A percentile compares a stretch with the other conserved stretches of the same genome.
phyloP scores from a whole-genome alignment of 2,888 invertebrate species.

The Drosophila lutescens region DNA sequence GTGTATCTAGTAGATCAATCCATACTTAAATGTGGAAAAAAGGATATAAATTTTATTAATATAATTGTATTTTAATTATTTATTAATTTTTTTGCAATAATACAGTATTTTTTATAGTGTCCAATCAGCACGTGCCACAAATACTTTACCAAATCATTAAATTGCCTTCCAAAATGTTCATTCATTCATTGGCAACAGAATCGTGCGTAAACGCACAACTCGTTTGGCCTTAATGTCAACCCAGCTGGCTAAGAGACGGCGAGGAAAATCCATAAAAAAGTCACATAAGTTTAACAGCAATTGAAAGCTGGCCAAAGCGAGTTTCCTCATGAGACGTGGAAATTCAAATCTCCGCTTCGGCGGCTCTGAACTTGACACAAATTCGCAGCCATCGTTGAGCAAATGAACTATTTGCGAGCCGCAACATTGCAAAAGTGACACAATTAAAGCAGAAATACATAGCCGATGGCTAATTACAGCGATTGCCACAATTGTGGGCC shows the following conservation, averaged over 20 bases:
- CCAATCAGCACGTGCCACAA: conserved; percentile 19
- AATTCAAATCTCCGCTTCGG: conserved; percentile 19
- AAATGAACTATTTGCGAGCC: conserved; percentile 53
- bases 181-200: conserved; percentile 47
- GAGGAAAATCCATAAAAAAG: conserved; percentile 12
- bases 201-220: conserved; percentile 72
- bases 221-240: conserved; percentile 51
- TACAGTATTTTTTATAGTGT: not conserved
- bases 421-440: conserved; percentile 58
- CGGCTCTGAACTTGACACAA: conserved; percentile 64
- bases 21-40: not conserved
- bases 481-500: conserved; percentile 62
- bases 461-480: conserved; percentile 40
- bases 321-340: conserved; percentile 29
- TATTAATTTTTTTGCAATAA: no score
- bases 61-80: not conserved
- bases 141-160: conserved; percentile 16
- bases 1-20: no score
- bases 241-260: conserved; percentile 20
- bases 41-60: not conserved
- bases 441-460: conserved; percentile 25
- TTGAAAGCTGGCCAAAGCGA: conserved; percentile 12
- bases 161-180: conserved; percentile 19
- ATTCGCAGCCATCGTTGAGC: conserved; percentile 29
- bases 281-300: conserved; percentile 7